These are phyloP conservation scores for Pterocles gutturalis DNA, from an alignment of 2,113 vertebrate genomes.

Conservation along the genomic window DNA sequence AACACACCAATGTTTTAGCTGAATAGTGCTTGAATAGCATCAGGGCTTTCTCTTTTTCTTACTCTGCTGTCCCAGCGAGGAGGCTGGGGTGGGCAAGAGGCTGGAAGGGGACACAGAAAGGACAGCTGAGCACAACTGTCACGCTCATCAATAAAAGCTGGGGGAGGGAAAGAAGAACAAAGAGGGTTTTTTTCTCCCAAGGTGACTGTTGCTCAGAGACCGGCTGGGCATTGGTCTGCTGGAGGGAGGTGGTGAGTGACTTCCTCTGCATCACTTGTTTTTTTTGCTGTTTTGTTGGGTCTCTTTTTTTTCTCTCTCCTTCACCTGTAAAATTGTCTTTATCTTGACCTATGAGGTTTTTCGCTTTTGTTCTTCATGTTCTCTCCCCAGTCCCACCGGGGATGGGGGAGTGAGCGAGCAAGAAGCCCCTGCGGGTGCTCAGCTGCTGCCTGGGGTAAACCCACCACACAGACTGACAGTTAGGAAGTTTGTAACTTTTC, in stretches of 20 bases:
- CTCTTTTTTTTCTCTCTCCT: not conserved
- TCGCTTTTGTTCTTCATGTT: not conserved
- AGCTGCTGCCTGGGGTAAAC: not conserved
- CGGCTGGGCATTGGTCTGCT: not conserved
- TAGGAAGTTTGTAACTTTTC: not conserved
- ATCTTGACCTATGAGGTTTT: accelerated
- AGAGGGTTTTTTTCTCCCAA: accelerated
- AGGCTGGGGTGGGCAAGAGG: not conserved
- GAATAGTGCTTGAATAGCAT: not conserved
- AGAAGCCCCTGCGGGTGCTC: not conserved
- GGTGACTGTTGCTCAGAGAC: not conserved
- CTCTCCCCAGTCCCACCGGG: not conserved
- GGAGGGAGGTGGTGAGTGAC: not conserved
- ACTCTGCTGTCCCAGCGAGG: not conserved
- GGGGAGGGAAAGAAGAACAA: not conserved
- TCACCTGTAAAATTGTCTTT: not conserved
- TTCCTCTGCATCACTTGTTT: not conserved
- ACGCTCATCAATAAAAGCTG: not conserved
- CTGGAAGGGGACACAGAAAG: not conserved
- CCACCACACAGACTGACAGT: not conserved
- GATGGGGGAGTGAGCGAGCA: not conserved
- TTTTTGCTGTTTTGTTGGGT: not conserved
- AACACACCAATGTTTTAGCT: not conserved
- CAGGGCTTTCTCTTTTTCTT: not conserved
- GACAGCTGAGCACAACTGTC: not conserved